These are phyloP conservation scores for Bombyx mandarina DNA, from an alignment of 1,140 invertebrate species.

Conservation along the genomic window DNA sequence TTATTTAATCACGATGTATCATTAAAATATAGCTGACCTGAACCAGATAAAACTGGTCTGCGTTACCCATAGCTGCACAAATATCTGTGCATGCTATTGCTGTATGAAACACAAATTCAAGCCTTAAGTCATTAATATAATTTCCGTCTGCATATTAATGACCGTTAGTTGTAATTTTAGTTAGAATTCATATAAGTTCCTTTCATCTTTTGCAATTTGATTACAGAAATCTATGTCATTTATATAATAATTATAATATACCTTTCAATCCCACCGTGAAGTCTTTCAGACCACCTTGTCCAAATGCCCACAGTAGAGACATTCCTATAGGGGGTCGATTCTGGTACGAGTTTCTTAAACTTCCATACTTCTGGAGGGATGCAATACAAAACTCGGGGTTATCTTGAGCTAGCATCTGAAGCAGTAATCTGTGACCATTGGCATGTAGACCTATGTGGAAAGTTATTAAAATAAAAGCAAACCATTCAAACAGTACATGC, in stretches of 20 bases:
- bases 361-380: constrained; percentile 75
- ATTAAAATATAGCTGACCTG: too few relatives aligned
- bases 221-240: not conserved
- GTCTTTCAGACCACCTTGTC: constrained; percentile 80
- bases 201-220: not conserved
- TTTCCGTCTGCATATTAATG: not conserved
- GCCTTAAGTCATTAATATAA: too few relatives aligned
- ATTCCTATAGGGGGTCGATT: constrained; percentile 83
- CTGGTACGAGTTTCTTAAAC: constrained; percentile 82
- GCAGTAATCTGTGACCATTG: constrained; percentile 78
- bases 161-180: not conserved
- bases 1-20: too few relatives aligned
- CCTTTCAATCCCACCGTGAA: constrained; percentile 81
- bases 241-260: constrained; percentile 27
- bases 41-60: too few relatives aligned
- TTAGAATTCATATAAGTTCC: not conserved
- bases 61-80: too few relatives aligned
- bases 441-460: constrained; percentile 61
- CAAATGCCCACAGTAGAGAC: constrained; percentile 84
- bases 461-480: not conserved
- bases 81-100: too few relatives aligned
- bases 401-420: constrained; percentile 77
- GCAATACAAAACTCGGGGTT: constrained; percentile 75
- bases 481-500: too few relatives aligned
- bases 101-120: too few relatives aligned